Conservation (phyloP, 2,888 invertebrate genomes). For the Rhimphoctona megacephalus region DNA sequence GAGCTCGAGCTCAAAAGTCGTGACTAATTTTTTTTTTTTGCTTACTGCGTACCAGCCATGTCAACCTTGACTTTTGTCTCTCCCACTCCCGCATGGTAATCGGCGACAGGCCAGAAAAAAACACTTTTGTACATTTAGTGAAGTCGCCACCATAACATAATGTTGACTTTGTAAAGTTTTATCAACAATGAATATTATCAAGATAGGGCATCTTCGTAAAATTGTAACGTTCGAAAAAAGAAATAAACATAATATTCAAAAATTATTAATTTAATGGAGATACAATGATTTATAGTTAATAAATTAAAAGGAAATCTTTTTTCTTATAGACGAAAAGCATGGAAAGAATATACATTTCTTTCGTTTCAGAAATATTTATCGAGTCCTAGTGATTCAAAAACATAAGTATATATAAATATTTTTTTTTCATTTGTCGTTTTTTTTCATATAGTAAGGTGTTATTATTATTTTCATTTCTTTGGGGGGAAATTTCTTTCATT, state of each 20-base stretch:
- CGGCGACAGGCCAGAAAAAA: slow-evolving; percentile 24
- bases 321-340: not conserved
- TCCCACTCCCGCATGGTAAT: not conserved
- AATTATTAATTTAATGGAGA: not conserved
- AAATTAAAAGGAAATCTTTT: not conserved
- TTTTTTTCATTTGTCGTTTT: not conserved
- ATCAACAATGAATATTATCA: not conserved
- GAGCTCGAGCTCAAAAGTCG: slow-evolving; percentile 39
- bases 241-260: not conserved
- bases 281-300: not conserved
- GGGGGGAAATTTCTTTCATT: not conserved
- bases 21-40: slow-evolving; percentile 51
- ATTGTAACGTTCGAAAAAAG: too few relatives aligned
- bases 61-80: slow-evolving; percentile 53
- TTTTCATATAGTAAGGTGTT: not conserved
- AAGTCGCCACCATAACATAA: slow-evolving; percentile 15
- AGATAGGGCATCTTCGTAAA: not conserved
- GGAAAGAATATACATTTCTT: not conserved
- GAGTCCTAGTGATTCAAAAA: not conserved
- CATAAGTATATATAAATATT: not conserved
- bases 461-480: not conserved
- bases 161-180: not conserved
- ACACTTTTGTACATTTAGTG: slow-evolving; percentile 30
- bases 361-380: not conserved
- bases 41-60: slow-evolving; percentile 20